These are phyloP conservation scores for Epinotia nisella DNA, from an alignment of 2,888 invertebrate genomes.

Conservation along the genomic window DNA sequence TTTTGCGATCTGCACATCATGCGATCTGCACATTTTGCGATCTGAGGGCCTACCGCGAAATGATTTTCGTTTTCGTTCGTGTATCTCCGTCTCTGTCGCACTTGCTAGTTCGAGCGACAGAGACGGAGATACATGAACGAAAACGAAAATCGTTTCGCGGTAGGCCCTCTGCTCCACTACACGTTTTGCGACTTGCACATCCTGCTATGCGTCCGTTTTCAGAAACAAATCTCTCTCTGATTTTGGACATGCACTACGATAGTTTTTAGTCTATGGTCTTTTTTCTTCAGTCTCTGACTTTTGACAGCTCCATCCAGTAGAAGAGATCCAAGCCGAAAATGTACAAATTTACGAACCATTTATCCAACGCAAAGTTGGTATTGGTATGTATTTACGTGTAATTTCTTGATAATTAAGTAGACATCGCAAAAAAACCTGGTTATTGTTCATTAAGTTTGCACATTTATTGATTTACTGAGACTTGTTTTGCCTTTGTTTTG, in stretches of 20 bases:
- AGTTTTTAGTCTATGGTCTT: slow-evolving; percentile 48
- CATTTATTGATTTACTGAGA: slow-evolving; percentile 26
- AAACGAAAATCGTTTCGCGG: no score
- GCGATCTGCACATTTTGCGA: no score
- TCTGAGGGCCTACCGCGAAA: no score
- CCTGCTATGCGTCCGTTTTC: no score
- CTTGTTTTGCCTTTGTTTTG: slow-evolving; percentile 53
- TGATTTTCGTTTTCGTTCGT: no score
- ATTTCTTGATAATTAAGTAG: slow-evolving; percentile 17
- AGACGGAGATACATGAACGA: no score
- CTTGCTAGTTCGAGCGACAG: no score
- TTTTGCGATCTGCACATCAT: no score
- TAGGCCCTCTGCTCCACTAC: no score
- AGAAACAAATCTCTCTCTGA: no score
- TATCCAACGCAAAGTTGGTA: slow-evolving; percentile 73
- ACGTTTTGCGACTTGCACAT: no score
- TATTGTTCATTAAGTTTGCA: background rate
- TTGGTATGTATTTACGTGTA: slow-evolving; percentile 65
- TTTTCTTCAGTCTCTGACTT: slow-evolving; percentile 64
- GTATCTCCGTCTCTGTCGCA: no score
- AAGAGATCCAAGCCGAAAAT: slow-evolving; percentile 78
- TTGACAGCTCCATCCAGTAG: slow-evolving; percentile 71
- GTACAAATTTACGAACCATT: slow-evolving; percentile 78
- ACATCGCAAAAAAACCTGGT: background rate
- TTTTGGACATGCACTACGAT: slow-evolving; percentile 5